phyloP scores from a whole-genome alignment of 1,140 invertebrate genomes.

The Drosophila murphyi region DNA sequence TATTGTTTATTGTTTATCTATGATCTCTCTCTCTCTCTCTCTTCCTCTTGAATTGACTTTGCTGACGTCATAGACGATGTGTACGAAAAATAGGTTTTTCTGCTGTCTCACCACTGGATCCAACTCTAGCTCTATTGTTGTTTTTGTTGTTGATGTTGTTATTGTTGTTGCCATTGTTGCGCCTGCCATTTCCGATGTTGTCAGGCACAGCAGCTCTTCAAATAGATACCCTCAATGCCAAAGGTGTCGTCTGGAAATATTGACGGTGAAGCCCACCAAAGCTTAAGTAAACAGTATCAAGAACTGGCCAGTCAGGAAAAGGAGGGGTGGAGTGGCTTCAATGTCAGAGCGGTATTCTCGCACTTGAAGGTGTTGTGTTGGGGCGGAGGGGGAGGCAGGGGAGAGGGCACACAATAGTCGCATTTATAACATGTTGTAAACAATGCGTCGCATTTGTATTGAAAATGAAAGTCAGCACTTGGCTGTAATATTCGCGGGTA shows the following conservation, averaged over 20 bases:
- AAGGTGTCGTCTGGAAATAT: conserved; percentile 31
- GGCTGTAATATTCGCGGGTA: background rate
- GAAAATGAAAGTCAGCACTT: conserved; percentile 19
- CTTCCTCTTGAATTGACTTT: background rate
- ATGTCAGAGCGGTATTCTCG: conserved; percentile 18
- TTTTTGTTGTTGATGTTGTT: background rate
- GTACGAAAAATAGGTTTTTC: conserved; percentile 36
- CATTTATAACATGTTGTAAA: conserved; percentile 30
- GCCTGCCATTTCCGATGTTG: conserved; percentile 38
- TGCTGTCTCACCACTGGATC: conserved; percentile 21
- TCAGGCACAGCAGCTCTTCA: conserved; percentile 44
- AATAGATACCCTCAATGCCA: conserved; percentile 45
- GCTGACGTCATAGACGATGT: conserved; percentile 40
- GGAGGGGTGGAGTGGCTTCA: conserved; percentile 1
- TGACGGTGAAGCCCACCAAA: conserved; percentile 20
- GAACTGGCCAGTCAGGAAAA: conserved; percentile 24
- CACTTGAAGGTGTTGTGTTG: conserved; percentile 20
- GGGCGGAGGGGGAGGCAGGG: background rate
- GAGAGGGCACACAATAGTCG: conserved; percentile 18
- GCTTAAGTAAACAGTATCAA: conserved; percentile 40
- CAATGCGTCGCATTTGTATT: conserved; percentile 36
- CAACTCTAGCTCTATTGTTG: background rate
- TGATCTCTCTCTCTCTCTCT: conserved; percentile 29
- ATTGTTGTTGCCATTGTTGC: background rate
- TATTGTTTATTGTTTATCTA: conserved; percentile 38